Percentiles rank a stretch among this genome's conserved stretches.
Conservation (phyloP, 2,113 vertebrate genomes). For the Synodontis membranacea region DNA sequence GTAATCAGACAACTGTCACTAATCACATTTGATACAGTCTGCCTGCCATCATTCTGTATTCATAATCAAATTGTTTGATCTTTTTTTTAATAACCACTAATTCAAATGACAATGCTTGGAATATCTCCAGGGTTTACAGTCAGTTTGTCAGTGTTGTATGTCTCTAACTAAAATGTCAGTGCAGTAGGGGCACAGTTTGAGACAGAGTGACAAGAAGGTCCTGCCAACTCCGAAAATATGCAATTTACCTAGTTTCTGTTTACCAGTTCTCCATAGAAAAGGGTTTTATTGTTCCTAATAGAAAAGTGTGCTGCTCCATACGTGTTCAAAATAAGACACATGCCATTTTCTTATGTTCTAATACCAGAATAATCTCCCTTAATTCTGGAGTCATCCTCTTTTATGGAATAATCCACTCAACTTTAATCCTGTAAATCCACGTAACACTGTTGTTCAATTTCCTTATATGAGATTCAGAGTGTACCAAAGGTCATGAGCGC, state of each 20-base stretch:
- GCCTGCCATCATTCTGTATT: not conserved
- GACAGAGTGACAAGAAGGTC: conserved; percentile 20
- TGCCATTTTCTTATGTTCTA: not conserved
- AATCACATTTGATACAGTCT: not conserved
- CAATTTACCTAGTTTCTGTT: not conserved
- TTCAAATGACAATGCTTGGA: not conserved
- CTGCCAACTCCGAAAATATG: not conserved
- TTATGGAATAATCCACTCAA: conserved; percentile 57
- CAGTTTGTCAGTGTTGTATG: not conserved
- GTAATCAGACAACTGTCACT: not conserved
- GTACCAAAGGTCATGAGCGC: conserved; percentile 41
- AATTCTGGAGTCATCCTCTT: conserved; percentile 26
- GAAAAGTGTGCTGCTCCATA: not conserved
- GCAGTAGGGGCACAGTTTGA: not conserved
- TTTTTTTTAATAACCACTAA: not conserved
- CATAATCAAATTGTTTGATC: not conserved
- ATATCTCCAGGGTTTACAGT: not conserved
- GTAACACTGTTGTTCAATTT: conserved; percentile 45
- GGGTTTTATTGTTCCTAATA: not conserved
- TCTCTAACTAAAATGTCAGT: conserved; percentile 14
- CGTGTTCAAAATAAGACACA: not conserved
- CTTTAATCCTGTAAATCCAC: conserved; percentile 24
- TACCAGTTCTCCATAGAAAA: not conserved
- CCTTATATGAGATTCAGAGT: conserved; percentile 39
- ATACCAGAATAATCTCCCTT: conserved; percentile 34